Conservation (phyloP, 2,888 invertebrate genomes). For the Fragum fragum region DNA sequence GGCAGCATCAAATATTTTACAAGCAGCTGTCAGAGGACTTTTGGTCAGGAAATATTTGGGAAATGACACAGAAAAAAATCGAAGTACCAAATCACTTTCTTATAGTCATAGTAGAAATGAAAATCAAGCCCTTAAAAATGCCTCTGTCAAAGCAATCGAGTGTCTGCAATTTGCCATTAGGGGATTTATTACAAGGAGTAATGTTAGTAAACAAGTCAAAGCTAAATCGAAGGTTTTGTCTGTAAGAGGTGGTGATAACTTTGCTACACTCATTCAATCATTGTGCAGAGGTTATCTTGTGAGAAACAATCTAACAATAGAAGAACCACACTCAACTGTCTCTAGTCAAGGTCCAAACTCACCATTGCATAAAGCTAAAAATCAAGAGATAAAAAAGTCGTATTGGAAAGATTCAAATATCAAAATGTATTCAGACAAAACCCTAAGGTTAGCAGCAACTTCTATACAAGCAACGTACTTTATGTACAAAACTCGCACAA, state of each 20-base stretch:
- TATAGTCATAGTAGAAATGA: not conserved
- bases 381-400: conserved; percentile 27
- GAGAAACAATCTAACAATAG: conserved; percentile 31
- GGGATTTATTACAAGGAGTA: conserved; percentile 50
- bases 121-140: not conserved
- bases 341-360: conserved; percentile 54
- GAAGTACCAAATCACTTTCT: not conserved
- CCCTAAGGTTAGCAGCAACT: conserved; percentile 43
- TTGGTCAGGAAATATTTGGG: conserved; percentile 21
- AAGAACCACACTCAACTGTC: conserved; percentile 30
- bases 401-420: conserved; percentile 63
- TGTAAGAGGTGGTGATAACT: conserved; percentile 43
- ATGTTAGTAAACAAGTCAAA: conserved; percentile 19
- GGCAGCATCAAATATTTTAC: conserved; percentile 13
- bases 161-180: conserved; percentile 49
- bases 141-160: conserved; percentile 25
- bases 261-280: conserved; percentile 57
- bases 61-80: not conserved
- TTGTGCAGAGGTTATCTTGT: conserved; percentile 55
- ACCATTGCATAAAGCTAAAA: not conserved
- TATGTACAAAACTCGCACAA: conserved; percentile 44
- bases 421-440: conserved; percentile 65
- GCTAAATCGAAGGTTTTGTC: conserved; percentile 11
- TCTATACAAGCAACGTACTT: conserved; percentile 50
- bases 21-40: conserved; percentile 38